phyloP scores from a whole-genome alignment of 2,113 vertebrate genomes.

The Nyctibius bracteatus region DNA sequence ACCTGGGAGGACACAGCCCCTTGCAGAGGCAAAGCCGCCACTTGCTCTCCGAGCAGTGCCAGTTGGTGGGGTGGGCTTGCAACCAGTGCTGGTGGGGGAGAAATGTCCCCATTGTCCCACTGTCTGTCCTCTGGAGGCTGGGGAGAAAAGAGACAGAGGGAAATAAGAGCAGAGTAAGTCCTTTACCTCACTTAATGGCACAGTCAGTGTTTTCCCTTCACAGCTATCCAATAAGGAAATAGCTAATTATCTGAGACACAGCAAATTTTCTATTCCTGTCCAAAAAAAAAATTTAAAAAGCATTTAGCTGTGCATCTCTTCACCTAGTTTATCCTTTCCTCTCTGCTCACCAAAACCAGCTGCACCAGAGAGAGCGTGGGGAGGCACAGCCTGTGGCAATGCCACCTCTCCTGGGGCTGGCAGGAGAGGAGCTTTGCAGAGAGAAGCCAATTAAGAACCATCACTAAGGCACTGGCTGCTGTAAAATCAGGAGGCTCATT shows the following conservation, averaged over 20 bases:
- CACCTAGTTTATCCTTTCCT: background rate
- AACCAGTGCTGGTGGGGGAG: background rate
- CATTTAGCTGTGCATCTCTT: background rate
- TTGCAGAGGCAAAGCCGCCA: background rate
- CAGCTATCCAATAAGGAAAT: background rate
- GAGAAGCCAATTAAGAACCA: conserved; percentile 38
- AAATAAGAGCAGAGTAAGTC: background rate
- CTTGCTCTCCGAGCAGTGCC: background rate
- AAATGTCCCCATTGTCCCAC: background rate
- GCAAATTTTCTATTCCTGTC: background rate
- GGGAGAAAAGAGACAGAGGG: background rate
- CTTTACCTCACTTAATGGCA: background rate
- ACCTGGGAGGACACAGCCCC: background rate
- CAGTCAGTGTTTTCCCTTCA: background rate
- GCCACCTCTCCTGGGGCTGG: background rate
- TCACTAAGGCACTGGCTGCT: background rate
- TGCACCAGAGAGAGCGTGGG: background rate
- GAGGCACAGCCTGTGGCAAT: conserved; percentile 18
- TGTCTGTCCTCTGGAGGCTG: background rate
- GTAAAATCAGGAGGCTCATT: conserved; percentile 10
- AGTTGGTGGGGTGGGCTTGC: background rate
- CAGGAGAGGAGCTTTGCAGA: background rate
- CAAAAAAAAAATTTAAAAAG: background rate
- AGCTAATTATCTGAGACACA: conserved; percentile 4
- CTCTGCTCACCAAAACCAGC: background rate